Evolutionary conservation across 2,888 invertebrate species (phyloP).

Genomic region (Leuctra nigra): DNA sequence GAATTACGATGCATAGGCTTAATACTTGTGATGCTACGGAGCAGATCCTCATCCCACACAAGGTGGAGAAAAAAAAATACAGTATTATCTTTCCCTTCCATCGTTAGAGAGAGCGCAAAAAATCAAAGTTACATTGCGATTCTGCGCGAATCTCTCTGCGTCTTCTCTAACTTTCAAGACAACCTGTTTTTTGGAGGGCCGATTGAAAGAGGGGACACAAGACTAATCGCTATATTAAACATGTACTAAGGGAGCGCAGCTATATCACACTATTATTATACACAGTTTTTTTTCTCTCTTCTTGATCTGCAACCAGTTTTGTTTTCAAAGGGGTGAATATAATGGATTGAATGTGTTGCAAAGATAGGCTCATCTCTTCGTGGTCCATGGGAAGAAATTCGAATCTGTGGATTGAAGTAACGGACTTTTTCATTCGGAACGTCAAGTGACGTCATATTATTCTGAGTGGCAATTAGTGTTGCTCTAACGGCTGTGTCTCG

Average conservation of each 20-base stretch:
- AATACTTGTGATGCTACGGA: slow-evolving; percentile 12
- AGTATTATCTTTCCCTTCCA: slow-evolving; percentile 1
- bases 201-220: background rate
- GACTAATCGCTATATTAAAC: slow-evolving; percentile 10
- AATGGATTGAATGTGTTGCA: background rate
- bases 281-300: background rate
- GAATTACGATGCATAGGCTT: slow-evolving; percentile 19
- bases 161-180: background rate
- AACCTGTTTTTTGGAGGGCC: background rate
- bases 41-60: slow-evolving; percentile 10
- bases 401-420: background rate
- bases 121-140: background rate
- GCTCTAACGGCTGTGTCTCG: too few species aligned
- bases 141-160: background rate
- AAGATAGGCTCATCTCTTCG: background rate
- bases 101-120: background rate
- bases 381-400: slow-evolving; percentile 1
- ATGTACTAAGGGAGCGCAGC: background rate
- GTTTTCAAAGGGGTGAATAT: background rate
- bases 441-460: too few species aligned
- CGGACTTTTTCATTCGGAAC: too few species aligned
- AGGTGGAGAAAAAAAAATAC: slow-evolving; percentile 2
- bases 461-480: too few species aligned
- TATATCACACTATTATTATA: background rate
- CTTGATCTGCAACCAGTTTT: background rate